Evolutionary conservation across 2,888 invertebrate species (phyloP).

Genomic region (Patella pellucida): DNA sequence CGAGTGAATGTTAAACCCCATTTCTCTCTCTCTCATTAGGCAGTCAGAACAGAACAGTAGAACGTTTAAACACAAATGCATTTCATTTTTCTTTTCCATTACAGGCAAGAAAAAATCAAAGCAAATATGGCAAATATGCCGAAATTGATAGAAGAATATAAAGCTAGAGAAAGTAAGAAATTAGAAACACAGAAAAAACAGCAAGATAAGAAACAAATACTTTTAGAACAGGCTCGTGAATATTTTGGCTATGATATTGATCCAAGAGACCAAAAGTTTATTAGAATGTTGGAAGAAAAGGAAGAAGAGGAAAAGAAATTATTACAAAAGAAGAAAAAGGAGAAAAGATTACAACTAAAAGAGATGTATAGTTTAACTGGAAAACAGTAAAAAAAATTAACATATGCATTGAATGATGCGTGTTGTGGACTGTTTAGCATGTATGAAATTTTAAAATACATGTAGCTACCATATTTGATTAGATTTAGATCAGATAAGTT

Average conservation of each 20-base stretch:
- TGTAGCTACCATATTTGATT: too few species aligned
- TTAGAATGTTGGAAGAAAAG: conserved; percentile 44
- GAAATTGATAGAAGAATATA: conserved; percentile 38
- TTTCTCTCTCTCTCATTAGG: too few species aligned
- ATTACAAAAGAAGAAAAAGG: conserved; percentile 42
- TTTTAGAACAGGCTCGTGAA: conserved; percentile 44
- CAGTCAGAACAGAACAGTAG: too few species aligned
- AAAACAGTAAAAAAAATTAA: too few species aligned
- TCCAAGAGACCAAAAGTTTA: conserved; percentile 44
- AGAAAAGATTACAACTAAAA: conserved; percentile 26
- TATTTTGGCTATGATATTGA: conserved; percentile 46
- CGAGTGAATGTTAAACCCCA: too few species aligned
- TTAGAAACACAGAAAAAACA: conserved; percentile 28
- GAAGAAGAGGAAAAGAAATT: conserved; percentile 36
- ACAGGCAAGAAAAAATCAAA: conserved; percentile 32
- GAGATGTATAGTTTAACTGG: too few species aligned
- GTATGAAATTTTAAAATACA: background rate
- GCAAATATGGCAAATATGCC: conserved; percentile 43
- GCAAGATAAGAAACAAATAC: conserved; percentile 38
- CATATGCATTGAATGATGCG: background rate
- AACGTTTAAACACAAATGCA: too few species aligned
- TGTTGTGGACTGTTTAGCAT: background rate
- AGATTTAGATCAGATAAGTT: too few species aligned
- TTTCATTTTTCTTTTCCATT: background rate
- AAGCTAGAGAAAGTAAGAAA: conserved; percentile 23